Evolutionary conservation across 2,113 vertebrate species (phyloP).

Genomic region (Pluvialis apricaria): DNA sequence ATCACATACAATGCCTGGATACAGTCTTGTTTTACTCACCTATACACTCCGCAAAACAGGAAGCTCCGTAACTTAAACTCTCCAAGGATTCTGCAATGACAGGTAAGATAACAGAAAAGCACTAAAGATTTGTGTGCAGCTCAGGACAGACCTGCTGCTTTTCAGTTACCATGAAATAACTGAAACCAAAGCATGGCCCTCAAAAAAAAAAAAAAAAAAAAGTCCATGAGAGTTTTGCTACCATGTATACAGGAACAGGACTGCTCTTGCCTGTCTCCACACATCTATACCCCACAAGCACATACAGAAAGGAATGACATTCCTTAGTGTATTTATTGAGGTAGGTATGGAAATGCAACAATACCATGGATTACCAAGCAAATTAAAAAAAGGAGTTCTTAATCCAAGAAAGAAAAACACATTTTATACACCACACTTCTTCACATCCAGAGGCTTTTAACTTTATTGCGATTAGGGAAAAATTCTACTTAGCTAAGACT

Average conservation of each 20-base stretch:
- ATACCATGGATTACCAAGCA: background rate
- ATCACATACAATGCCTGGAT: background rate
- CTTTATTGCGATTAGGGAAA: background rate
- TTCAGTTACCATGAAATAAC: background rate
- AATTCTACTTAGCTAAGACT: background rate
- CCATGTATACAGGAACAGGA: background rate
- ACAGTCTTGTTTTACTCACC: slow-evolving; percentile 16
- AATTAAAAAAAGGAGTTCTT: background rate
- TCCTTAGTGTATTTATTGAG: background rate
- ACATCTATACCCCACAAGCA: background rate
- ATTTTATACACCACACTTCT: background rate
- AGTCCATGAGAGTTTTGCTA: background rate
- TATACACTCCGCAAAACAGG: background rate
- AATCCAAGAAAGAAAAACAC: background rate
- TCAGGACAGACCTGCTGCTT: background rate
- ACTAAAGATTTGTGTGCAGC: background rate
- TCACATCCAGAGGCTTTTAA: background rate
- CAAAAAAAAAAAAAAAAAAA: background rate
- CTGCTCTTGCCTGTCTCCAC: background rate
- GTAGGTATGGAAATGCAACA: background rate
- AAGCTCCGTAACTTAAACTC: background rate
- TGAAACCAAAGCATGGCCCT: background rate
- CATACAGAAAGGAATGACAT: background rate
- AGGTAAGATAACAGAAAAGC: background rate
- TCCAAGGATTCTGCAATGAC: slow-evolving; percentile 27